These are phyloP conservation scores for Atta colombica DNA, from an alignment of 1,140 invertebrate genomes.

Conservation along the genomic window DNA sequence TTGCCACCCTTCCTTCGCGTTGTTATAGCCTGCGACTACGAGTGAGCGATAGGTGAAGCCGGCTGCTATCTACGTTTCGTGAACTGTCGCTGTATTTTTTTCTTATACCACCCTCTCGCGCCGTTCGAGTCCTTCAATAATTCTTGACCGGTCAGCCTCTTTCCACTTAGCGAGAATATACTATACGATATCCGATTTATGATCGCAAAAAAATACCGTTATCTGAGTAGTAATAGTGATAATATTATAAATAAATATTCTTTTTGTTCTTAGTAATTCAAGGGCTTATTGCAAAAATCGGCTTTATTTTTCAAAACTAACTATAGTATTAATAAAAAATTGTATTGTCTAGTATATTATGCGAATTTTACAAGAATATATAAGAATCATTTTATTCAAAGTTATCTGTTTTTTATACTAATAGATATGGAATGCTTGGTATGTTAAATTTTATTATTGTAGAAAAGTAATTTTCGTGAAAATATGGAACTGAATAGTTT, in stretches of 20 bases:
- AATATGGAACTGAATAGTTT: too few species aligned
- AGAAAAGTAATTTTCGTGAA: too few species aligned
- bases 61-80: constrained; percentile 64
- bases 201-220: constrained; percentile 15
- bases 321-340: too few species aligned
- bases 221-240: neutral
- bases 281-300: too few species aligned
- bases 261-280: neutral
- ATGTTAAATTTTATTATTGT: too few species aligned
- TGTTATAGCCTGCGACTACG: neutral
- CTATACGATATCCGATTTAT: constrained; percentile 22
- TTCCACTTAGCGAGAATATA: constrained; percentile 39
- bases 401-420: too few species aligned
- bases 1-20: neutral
- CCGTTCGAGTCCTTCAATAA: constrained; percentile 51
- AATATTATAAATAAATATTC: neutral
- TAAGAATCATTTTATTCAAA: too few species aligned
- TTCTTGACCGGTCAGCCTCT: constrained; percentile 47
- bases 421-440: too few species aligned
- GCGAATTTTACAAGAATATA: too few species aligned
- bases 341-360: too few species aligned
- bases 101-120: constrained; percentile 45
- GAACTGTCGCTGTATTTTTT: constrained; percentile 73
- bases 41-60: constrained; percentile 48
- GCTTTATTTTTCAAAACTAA: too few species aligned